Evolutionary conservation across 2,113 vertebrate species (phyloP), one percentile per base, ranked within the genome.

Genomic region (Corythornis cristatus): DNA sequence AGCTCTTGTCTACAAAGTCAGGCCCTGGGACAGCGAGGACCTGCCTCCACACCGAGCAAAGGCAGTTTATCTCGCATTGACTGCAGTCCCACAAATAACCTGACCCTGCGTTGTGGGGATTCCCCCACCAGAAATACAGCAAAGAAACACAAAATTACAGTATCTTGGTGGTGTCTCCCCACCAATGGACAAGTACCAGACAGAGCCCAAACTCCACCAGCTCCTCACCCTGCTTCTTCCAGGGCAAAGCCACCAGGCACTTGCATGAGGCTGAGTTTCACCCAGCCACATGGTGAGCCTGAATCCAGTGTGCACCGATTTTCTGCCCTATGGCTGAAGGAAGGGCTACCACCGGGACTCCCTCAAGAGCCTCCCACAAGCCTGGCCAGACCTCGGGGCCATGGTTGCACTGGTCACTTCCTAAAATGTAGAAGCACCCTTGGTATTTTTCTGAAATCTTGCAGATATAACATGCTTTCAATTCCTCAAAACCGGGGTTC

Each of bases 381-480:
- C 68, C 43, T 83, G 17, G 22, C 19, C 28, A 51, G 62, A 22
- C 37, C 33, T 46, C 6, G 6, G 54, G 22, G 9, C 11, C 48
- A 88, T 35, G 29, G 50, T 33, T 87, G 61, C 5, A 2, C 72
- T 42, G 75, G 28, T 26, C 5, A 5, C 46, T 94, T 93, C 83
- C 85, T 83, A 78, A 95, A 94, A 96, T 88, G 67, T 75, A 91
- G 85, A 79, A 83, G 77, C 45, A 90, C 83, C 46, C 58, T 76
- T 80, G 31, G 28, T 15, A 23, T 22, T 46, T 78, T 79, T 86
- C 65, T 37, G 5, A 80, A 95, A 86, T 64, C 90, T 93, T 96
- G 91, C 94, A 92, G 86, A 93, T 83, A 81, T 28, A 67, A 67
- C 46, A 51, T 28, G 82, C 28, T 97, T 96, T 97, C 96, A 90